A percentile compares a stretch with the other conserved stretches of the same genome.
These are phyloP conservation scores for Leucoma salicis DNA, from an alignment of 2,888 invertebrate species.

Conservation along the genomic window DNA sequence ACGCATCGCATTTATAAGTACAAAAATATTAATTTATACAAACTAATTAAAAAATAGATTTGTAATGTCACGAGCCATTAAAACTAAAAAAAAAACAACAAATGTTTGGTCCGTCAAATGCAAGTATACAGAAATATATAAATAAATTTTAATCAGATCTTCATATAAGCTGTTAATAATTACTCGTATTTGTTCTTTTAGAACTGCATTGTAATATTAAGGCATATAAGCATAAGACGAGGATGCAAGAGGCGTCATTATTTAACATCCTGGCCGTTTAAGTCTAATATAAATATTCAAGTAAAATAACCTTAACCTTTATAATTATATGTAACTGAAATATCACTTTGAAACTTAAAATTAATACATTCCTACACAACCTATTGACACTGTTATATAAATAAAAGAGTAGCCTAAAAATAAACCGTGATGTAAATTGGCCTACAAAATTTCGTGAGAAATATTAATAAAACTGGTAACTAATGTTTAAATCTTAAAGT, in stretches of 20 bases:
- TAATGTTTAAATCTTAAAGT: no score
- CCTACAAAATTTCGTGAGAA: background rate
- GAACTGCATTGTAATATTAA: slow-evolving; percentile 29
- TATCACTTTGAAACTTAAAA: slow-evolving; percentile 40
- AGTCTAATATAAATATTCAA: slow-evolving; percentile 16
- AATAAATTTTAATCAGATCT: slow-evolving; percentile 21
- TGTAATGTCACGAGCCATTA: background rate
- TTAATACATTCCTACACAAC: slow-evolving; percentile 30
- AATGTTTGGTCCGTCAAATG: slow-evolving; percentile 34
- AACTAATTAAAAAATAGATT: slow-evolving; percentile 7
- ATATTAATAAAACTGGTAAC: slow-evolving; percentile 9
- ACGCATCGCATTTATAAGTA: no score
- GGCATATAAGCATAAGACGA: slow-evolving; percentile 19
- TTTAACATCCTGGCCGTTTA: slow-evolving; percentile 3
- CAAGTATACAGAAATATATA: slow-evolving; percentile 13
- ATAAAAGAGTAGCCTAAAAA: background rate
- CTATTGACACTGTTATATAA: background rate
- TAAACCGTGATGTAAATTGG: background rate
- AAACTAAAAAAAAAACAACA: slow-evolving; percentile 11
- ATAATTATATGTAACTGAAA: slow-evolving; percentile 32
- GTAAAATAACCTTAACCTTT: slow-evolving; percentile 22
- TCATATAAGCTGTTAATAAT: slow-evolving; percentile 8
- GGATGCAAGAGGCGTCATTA: slow-evolving; percentile 5
- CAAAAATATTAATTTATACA: no score
- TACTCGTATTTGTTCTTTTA: slow-evolving; percentile 28